Evolutionary conservation across 1,140 invertebrate species (phyloP), one percentile per base, ranked within the genome.

Genomic region (Habropoda laboriosa): DNA sequence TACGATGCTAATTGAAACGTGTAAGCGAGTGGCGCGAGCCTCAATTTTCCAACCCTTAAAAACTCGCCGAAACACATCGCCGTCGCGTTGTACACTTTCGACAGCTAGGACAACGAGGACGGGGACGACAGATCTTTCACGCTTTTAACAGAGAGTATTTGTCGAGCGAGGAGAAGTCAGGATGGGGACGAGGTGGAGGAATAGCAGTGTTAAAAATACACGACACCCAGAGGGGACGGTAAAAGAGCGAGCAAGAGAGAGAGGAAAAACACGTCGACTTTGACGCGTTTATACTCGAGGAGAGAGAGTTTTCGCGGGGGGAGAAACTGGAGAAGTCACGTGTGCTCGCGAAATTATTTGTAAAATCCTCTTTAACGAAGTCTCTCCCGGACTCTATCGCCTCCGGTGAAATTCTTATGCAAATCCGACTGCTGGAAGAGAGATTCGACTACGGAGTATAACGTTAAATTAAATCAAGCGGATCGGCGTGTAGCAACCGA

Each of bases 401-500:
- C 66, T 81, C 53, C 45, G 55, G 75, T 21, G 58, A 51, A 64
- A 81, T 81, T 85, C 79, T 85, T 81, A 79, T 85, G 79, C 74
- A 81, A 84, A 85, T 85, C 66, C 61, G n/a, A 40, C 61, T n/a
- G n/a, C n/a, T n/a, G n/a, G n/a, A n/a, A n/a, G n/a, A 53, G 45
- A 40, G 24, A 74, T 77, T 30, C 45, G 51, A 71, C 38, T n/a
- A n/a, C n/a, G n/a, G n/a, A n/a, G n/a, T n/a, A n/a, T 58, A 78
- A 84, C 47, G 82, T 85, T 84, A 74, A 84, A 84, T 85, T 84
- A 85, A 85, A 84, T 85, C 79, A 49, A 80, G 45, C 67, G 42
- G 61, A 85, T 71, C 42, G 27, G 35, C 47, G 47, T 42, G 55
- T 35, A 40, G 18, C 49, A 49, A 27, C 12, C 8, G 16, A n/a